phyloP scores from a whole-genome alignment of 2,113 vertebrate species.

The Micromys minutus region DNA sequence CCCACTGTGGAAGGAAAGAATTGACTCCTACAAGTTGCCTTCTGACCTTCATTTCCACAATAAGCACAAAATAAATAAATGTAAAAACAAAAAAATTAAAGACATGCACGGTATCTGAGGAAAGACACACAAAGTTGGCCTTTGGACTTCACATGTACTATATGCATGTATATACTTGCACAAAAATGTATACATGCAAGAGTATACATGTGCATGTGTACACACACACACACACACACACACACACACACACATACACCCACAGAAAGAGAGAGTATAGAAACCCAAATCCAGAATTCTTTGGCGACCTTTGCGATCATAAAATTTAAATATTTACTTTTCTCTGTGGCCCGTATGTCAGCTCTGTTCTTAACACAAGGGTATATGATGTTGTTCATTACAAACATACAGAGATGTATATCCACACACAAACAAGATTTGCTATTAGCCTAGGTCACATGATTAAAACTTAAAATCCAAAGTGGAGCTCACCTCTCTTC shows the following conservation, averaged over 20 bases:
- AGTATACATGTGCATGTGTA: too few relatives aligned
- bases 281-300: neutral
- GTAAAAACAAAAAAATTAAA: neutral
- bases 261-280: neutral
- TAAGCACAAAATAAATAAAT: neutral
- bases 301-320: neutral
- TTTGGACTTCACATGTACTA: neutral
- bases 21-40: neutral
- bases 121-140: neutral
- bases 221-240: neutral
- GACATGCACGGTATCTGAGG: neutral
- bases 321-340: neutral
- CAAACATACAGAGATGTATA: neutral
- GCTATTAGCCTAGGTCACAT: neutral
- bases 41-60: neutral
- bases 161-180: too few relatives aligned
- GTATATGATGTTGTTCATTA: neutral
- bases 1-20: neutral
- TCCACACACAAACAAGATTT: neutral
- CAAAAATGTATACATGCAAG: neutral
- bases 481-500: neutral
- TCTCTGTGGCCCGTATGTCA: neutral
- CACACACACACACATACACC: neutral
- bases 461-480: neutral
- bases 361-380: neutral